phyloP scores from a whole-genome alignment of 2,113 vertebrate genomes.

The Misgurnus anguillicaudatus region DNA sequence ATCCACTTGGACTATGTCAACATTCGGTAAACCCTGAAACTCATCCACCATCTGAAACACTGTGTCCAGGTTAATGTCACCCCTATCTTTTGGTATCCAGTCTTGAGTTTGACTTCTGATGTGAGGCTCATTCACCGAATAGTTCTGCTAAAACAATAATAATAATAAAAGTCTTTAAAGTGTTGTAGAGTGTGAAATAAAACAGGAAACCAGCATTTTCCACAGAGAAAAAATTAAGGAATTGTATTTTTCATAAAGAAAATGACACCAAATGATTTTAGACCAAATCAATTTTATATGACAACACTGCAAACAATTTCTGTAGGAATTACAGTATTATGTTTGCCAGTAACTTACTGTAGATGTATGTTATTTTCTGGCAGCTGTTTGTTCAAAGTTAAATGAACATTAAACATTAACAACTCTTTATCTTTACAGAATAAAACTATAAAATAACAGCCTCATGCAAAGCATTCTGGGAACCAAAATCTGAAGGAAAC shows the following conservation, averaged over 20 bases:
- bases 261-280: not conserved
- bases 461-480: too few species aligned
- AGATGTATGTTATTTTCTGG: too few species aligned
- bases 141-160: conserved; percentile 67
- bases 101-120: conserved; percentile 48
- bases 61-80: conserved; percentile 74
- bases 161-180: conserved; percentile 36
- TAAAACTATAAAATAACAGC: too few species aligned
- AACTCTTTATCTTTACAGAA: too few species aligned
- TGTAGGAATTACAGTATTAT: too few species aligned
- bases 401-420: too few species aligned
- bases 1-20: conserved; percentile 70
- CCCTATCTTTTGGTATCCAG: conserved; percentile 63
- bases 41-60: conserved; percentile 81
- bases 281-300: too few species aligned
- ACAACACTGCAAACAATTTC: too few species aligned
- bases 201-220: conserved; percentile 10
- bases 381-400: too few species aligned
- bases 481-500: too few species aligned
- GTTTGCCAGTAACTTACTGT: too few species aligned
- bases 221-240: not conserved
- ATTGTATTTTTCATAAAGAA: not conserved
- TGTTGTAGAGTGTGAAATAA: not conserved
- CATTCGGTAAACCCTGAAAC: conserved; percentile 66
- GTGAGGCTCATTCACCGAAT: conserved; percentile 65